Evolutionary conservation across 2,888 invertebrate genomes (phyloP).

Genomic region (Bugula neritina): DNA sequence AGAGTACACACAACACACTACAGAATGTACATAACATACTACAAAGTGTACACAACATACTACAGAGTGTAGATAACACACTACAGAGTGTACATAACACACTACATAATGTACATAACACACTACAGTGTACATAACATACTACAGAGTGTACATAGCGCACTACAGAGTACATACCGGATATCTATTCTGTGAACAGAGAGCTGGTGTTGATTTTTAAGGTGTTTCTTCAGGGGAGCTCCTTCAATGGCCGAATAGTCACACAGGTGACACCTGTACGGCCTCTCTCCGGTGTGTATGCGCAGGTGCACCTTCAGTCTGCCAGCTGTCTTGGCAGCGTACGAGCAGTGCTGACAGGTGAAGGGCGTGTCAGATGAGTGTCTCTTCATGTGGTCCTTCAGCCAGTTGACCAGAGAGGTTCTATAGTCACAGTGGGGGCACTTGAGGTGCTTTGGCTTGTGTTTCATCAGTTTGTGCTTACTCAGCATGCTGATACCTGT

Average conservation of each 20-base stretch:
- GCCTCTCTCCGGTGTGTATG: constrained; percentile 17
- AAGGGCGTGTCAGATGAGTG: constrained; percentile 12
- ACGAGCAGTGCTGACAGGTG: constrained; percentile 16
- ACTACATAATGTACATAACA: no score
- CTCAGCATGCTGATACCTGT: constrained; percentile 25
- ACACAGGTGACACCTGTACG: constrained; percentile 17
- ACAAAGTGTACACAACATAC: no score
- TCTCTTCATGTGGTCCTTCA: constrained; percentile 12
- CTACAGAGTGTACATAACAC: no score
- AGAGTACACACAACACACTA: no score
- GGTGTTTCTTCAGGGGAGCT: constrained; percentile 4
- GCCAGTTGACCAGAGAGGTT: constrained; percentile 3
- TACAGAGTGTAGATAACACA: no score
- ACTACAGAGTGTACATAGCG: no score
- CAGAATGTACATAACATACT: no score
- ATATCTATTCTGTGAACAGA: not conserved
- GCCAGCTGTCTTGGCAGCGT: constrained; percentile 15
- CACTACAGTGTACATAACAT: no score
- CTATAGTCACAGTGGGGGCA: constrained; percentile 24
- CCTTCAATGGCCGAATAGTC: constrained; percentile 21
- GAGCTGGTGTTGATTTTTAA: constrained; percentile 15
- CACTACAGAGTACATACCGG: not conserved
- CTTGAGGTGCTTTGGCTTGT: constrained; percentile 14
- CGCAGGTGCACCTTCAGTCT: constrained; percentile 12
- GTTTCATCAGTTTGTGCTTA: constrained; percentile 22